These are phyloP conservation scores for Phycodurus eques DNA, from an alignment of 2,113 vertebrate species.

Conservation along the genomic window DNA sequence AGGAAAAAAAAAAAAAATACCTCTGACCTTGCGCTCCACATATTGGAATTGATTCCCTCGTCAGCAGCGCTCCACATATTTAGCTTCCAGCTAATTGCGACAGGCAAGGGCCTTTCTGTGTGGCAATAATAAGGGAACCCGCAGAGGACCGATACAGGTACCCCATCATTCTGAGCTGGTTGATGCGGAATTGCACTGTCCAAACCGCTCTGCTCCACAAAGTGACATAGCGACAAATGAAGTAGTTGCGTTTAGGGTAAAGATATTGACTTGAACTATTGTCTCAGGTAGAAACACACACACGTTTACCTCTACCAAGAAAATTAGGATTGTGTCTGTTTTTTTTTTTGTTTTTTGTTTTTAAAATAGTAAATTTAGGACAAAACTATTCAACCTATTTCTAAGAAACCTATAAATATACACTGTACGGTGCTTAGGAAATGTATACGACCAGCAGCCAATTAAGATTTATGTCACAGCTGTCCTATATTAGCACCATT, in stretches of 20 bases:
- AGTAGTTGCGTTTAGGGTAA: background rate
- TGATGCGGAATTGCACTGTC: constrained; percentile 7
- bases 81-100: constrained; percentile 65
- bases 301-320: background rate
- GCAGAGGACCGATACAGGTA: background rate
- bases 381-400: background rate
- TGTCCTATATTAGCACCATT: no score
- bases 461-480: no score
- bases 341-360: background rate
- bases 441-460: background rate
- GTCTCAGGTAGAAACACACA: background rate
- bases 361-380: background rate
- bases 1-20: constrained; percentile 5
- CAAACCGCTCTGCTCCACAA: constrained; percentile 11
- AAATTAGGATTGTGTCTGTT: background rate
- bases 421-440: background rate
- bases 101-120: constrained; percentile 32
- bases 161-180: constrained; percentile 16
- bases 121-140: background rate
- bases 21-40: constrained; percentile 47
- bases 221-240: background rate
- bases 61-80: constrained; percentile 58
- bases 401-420: background rate
- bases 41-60: constrained; percentile 69
- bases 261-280: background rate